Base-by-base conservation (phyloP, 2,113 vertebrate species). In the Cryptotis parvus region DNA sequence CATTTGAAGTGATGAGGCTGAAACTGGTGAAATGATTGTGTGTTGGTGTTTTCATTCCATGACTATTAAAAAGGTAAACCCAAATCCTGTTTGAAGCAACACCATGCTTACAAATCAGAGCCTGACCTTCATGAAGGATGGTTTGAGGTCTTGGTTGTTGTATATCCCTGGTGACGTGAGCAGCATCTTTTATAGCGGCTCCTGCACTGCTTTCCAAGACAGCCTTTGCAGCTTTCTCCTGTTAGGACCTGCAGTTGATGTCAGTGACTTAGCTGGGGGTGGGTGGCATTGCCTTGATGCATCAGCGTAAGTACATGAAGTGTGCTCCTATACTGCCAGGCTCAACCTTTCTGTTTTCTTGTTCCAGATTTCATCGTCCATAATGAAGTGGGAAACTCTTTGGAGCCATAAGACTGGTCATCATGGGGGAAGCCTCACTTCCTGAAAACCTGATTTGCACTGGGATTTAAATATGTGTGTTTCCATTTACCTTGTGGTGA, bases 301-400 rank as follows among this genome's bases (percentile, higher is more conserved):
- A 26, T 89, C 68, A 87, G 20, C 52, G 26, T 29, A 58, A 33
- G 4, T 65, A 1, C 0, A 4, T 29, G 66, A 33, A n/a, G 24
- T 63, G 16, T 26, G 14, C 24, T 49, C 33, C 74, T 66, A 4
- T 66, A 68, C 41, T 41, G 49, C 15, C 27, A 8, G 24, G 29
- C 81, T 94, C 87, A 94, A 61, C 41, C 1, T 27, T 94, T 95
- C 84, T 91, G 0, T 91, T 88, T 58, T 92, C 35, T 95, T 70
- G 20, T 94, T 97, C 87, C 97, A 98, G 98, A 96, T 98, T 98
- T 97, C 98, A 98, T 93, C 98, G 98, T 95, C 98, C 98, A 0
- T 98, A 98, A 95, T 37, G 93, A 87, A 96, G 90, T 70, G 63
- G 43, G 31, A 83, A 87, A 91, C 92, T 80, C 39, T 93, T 75